These are phyloP conservation scores for Engraulis encrasicolus DNA, from an alignment of 2,113 vertebrate species.

Conservation along the genomic window DNA sequence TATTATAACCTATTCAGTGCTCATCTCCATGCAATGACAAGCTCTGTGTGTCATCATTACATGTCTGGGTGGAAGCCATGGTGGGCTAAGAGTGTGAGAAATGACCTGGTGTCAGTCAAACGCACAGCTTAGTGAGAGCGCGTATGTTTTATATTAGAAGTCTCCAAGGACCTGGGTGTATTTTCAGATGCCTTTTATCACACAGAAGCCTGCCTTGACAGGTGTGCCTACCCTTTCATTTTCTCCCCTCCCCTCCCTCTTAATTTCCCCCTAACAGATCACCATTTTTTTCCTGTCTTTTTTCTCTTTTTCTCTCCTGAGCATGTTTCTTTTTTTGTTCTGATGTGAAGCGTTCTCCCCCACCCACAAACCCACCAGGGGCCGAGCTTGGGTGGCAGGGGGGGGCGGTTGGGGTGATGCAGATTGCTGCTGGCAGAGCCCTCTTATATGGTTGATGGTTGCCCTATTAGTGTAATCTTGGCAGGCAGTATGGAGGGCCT, in stretches of 20 bases:
- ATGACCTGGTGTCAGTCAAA: neutral
- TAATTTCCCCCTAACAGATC: neutral
- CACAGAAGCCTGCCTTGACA: neutral
- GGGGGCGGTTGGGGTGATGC: no score
- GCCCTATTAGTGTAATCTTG: no score
- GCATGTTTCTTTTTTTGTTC: neutral
- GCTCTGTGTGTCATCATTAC: neutral
- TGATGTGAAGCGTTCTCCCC: neutral
- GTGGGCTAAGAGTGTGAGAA: neutral
- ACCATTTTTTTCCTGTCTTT: no score
- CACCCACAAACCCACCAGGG: no score
- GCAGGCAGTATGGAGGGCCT: no score
- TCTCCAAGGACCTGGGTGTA: neutral
- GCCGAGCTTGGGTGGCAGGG: no score
- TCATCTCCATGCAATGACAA: neutral
- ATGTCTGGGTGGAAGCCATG: no score
- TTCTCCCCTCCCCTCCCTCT: neutral
- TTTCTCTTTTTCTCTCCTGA: neutral
- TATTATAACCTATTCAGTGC: neutral
- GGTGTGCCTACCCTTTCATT: conserved; percentile 18
- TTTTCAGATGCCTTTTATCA: neutral
- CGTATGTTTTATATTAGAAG: neutral
- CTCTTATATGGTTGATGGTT: no score
- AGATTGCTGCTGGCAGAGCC: no score
- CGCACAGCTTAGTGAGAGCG: neutral